Percentiles rank a stretch among this genome's conserved stretches.
These are phyloP conservation scores for Drosophila borealis DNA, from an alignment of 2,888 invertebrate genomes.

Conservation along the genomic window DNA sequence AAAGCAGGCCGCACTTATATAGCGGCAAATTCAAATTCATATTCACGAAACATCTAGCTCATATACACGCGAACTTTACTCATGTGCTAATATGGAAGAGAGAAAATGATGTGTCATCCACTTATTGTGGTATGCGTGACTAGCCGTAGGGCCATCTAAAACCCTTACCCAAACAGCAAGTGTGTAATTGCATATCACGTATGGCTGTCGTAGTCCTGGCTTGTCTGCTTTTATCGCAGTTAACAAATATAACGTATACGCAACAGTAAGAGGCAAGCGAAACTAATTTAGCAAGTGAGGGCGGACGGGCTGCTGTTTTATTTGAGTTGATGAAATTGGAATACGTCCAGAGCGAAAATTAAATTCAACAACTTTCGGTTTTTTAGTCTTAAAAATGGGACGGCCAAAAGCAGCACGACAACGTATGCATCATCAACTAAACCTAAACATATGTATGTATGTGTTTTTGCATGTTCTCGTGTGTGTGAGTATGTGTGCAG, in stretches of 20 bases:
- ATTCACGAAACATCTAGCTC: constrained; percentile 8
- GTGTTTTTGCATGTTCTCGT: constrained; percentile 20
- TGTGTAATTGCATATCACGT: constrained; percentile 57
- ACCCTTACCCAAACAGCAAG: constrained; percentile 6
- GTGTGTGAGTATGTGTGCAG: constrained; percentile 53
- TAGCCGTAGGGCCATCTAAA: constrained; percentile 17
- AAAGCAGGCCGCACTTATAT: constrained; percentile 37
- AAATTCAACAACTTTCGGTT: constrained; percentile 71
- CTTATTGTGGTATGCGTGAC: constrained; percentile 46
- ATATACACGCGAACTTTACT: constrained; percentile 17
- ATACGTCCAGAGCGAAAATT: constrained; percentile 69
- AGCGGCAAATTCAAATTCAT: constrained; percentile 24
- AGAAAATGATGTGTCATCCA: constrained; percentile 46
- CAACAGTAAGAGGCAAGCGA: constrained; percentile 31
- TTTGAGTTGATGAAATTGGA: constrained; percentile 72
- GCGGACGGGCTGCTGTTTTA: constrained; percentile 20
- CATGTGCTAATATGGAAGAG: constrained; percentile 46
- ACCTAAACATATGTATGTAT: constrained; percentile 18
- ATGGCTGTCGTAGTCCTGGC: constrained; percentile 35
- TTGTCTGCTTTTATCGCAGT: constrained; percentile 59
- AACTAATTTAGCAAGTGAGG: constrained; percentile 48
- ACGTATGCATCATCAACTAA: neutral
- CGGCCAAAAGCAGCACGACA: neutral
- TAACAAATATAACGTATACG: constrained; percentile 65
- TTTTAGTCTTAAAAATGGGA: constrained; percentile 37